phyloP scores from a whole-genome alignment of 2,888 invertebrate genomes.

The Rhodophaea formosa region DNA sequence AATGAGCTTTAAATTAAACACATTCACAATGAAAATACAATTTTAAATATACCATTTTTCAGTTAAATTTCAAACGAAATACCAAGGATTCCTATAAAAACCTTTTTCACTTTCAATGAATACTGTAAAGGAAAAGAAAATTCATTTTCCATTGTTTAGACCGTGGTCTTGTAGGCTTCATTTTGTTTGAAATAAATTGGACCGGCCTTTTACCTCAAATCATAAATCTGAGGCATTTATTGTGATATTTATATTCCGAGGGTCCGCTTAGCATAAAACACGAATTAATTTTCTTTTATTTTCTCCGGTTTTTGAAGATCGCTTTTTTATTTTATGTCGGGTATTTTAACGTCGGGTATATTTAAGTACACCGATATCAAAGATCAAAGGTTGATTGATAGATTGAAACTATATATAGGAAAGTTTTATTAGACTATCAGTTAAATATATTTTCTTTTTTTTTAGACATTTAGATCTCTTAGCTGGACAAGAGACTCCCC shows the following conservation, averaged over 20 bases:
- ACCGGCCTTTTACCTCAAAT: neutral
- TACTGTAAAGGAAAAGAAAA: neutral
- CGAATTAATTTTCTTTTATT: neutral
- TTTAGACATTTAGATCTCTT: too few species aligned
- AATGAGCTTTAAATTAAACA: too few species aligned
- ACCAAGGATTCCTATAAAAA: neutral
- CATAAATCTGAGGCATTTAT: neutral
- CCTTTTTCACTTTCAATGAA: neutral
- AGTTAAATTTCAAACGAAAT: neutral
- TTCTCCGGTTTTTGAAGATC: neutral
- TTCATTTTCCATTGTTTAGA: conserved; percentile 1
- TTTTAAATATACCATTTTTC: too few species aligned
- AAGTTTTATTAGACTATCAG: too few species aligned
- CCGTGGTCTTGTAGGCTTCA: neutral
- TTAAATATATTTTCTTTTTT: too few species aligned
- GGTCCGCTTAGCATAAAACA: neutral
- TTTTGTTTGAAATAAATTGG: neutral
- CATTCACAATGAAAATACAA: too few species aligned
- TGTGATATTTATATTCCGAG: neutral
- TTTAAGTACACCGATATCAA: too few species aligned
- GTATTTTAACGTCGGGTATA: neutral
- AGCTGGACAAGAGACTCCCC: too few species aligned
- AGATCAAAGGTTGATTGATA: too few species aligned
- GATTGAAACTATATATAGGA: too few species aligned
- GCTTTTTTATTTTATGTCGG: neutral